Conservation (phyloP, 2,797 vertebrate genomes). For the Argyrosomus regius region DNA sequence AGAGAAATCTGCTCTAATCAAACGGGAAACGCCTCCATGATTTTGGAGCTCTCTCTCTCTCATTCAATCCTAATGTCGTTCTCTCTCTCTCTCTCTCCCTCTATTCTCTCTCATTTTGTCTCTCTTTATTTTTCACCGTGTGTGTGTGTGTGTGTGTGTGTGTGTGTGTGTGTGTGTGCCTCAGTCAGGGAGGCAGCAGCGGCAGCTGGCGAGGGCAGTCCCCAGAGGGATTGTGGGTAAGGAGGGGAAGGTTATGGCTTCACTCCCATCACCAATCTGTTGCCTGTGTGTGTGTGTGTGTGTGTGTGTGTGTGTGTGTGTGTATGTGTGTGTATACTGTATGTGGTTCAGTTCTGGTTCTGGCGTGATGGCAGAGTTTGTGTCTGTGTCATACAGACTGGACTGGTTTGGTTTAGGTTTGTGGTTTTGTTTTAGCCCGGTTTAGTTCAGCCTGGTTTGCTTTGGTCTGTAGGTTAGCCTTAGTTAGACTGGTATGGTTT, state of each 20-base stretch:
- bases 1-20: constrained; percentile 76
- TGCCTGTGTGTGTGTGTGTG: constrained; percentile 40
- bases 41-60: constrained; percentile 38
- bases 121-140: constrained; percentile 22
- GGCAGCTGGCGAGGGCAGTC: constrained; percentile 70
- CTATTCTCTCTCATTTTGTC: constrained; percentile 39
- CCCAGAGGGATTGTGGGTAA: constrained; percentile 73
- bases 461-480: not conserved
- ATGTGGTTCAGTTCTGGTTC: not conserved
- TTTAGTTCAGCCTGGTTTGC: not conserved
- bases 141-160: constrained; percentile 24
- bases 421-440: not conserved
- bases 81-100: constrained; percentile 3
- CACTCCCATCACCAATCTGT: constrained; percentile 67
- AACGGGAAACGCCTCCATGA: constrained; percentile 71
- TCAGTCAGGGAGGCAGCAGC: constrained; percentile 44
- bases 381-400: not conserved
- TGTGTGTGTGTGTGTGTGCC: constrained; percentile 32
- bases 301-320: constrained; percentile 35
- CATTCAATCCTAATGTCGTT: not conserved
- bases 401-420: not conserved
- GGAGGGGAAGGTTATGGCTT: constrained; percentile 73
- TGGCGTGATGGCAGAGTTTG: not conserved
- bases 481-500: not conserved
- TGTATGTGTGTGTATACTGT: constrained; percentile 7